phyloP scores from a whole-genome alignment of 2,888 invertebrate genomes.

The Amblyjoppa proteus region DNA sequence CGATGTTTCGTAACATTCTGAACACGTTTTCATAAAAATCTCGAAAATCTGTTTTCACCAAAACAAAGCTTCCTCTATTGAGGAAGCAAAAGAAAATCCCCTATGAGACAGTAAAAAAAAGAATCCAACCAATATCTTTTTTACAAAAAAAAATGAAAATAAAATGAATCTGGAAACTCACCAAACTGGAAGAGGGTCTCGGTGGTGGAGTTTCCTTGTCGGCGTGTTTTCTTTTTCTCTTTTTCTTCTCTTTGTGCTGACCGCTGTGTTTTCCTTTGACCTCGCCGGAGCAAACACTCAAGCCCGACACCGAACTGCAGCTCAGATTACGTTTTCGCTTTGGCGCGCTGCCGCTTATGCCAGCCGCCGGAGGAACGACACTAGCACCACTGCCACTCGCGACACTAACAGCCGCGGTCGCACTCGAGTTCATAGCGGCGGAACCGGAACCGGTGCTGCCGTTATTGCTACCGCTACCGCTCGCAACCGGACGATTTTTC shows the following conservation, averaged over 20 bases:
- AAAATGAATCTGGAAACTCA: conserved; percentile 57
- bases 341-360: conserved; percentile 71
- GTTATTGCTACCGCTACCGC: conserved; percentile 64
- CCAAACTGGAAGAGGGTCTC: conserved; percentile 81
- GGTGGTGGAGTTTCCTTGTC: conserved; percentile 74
- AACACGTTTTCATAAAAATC: not conserved
- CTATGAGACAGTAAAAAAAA: no score
- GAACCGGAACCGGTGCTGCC: conserved; percentile 36
- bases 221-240: conserved; percentile 79
- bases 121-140: no score
- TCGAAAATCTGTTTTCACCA: not conserved
- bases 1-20: not conserved
- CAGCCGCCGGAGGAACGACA: conserved; percentile 69
- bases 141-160: not conserved
- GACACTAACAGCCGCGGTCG: conserved; percentile 63
- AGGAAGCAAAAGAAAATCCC: not conserved
- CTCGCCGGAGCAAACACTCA: conserved; percentile 80
- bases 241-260: conserved; percentile 81
- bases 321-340: conserved; percentile 81
- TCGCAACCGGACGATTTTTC: conserved; percentile 67
- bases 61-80: no score
- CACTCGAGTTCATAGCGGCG: conserved; percentile 62
- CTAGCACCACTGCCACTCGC: conserved; percentile 65
- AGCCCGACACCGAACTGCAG: conserved; percentile 80
- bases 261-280: conserved; percentile 77